Percentiles rank a stretch among this genome's conserved stretches.
phyloP scores from a whole-genome alignment of 2,797 vertebrate genomes.

The Myotis vivesi region DNA sequence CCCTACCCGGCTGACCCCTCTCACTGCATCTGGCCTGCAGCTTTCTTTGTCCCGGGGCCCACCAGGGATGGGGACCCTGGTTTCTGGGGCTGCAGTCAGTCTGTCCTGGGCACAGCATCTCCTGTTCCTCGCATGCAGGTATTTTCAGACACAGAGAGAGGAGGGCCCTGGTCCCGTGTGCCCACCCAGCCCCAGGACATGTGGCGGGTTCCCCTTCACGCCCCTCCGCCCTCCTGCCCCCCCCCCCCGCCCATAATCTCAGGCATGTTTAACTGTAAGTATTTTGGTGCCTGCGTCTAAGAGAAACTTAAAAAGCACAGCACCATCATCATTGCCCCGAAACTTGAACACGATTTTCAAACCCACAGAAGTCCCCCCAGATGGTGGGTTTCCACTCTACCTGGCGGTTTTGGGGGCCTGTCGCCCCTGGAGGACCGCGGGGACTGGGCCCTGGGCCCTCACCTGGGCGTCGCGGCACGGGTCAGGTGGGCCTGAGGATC shows the following conservation, averaged over 20 bases:
- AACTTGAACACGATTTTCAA: not conserved
- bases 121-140: fast-evolving
- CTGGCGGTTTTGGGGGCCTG: not conserved
- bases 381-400: fast-evolving
- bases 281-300: not conserved
- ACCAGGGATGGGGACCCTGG: fast-evolving
- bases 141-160: not conserved
- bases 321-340: fast-evolving
- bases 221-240: too few species aligned
- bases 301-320: not conserved
- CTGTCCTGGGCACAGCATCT: not conserved
- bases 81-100: not conserved
- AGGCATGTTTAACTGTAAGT: fast-evolving
- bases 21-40: fast-evolving
- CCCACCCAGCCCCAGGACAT: not conserved
- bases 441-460: not conserved
- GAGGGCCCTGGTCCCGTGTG: fast-evolving
- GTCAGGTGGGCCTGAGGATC: too few species aligned
- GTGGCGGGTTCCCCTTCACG: fast-evolving
- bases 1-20: not conserved
- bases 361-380: too few species aligned
- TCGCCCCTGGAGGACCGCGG: fast-evolving
- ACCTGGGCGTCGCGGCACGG: not conserved
- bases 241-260: too few species aligned
- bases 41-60: not conserved